Percentiles rank a stretch among this genome's conserved stretches.
Conservation (phyloP, 1,140 invertebrate species). For the Stegodyphus mimosarum region DNA sequence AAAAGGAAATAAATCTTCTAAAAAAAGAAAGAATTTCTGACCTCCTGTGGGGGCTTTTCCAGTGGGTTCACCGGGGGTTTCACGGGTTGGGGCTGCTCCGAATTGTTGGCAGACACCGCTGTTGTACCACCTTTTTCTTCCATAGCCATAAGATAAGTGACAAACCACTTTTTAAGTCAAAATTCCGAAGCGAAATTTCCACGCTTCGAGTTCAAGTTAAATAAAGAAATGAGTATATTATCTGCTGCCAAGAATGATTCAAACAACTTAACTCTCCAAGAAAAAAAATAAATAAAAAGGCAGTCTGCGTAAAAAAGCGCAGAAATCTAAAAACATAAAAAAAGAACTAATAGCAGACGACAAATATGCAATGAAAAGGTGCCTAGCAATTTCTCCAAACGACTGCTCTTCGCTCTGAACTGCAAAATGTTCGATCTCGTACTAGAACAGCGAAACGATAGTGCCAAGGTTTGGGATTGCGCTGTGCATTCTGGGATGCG, state of each 20-base stretch:
- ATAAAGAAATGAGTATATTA: neutral
- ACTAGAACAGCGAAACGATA: neutral
- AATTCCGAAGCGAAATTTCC: neutral
- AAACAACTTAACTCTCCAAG: neutral
- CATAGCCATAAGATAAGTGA: neutral
- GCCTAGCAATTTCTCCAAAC: no score
- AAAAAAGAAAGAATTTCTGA: neutral
- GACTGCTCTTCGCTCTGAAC: neutral
- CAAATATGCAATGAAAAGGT: no score
- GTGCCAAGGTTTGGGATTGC: neutral
- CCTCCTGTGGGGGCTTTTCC: conserved; percentile 12
- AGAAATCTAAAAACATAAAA: neutral
- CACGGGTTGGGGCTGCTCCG: neutral
- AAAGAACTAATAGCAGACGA: neutral
- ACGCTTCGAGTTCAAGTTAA: no score
- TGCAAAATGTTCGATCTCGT: conserved; percentile 3
- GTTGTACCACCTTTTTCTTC: conserved; percentile 27
- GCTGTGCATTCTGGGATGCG: conserved; percentile 29
- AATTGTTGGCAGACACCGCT: neutral
- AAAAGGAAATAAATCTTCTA: no score
- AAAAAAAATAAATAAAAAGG: no score
- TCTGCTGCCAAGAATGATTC: neutral
- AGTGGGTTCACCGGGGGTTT: neutral
- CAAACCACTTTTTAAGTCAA: neutral
- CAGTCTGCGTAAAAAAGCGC: neutral